Percentiles rank a stretch among this genome's conserved stretches.
Evolutionary conservation across 1,140 invertebrate genomes (phyloP).

Genomic region (Bilobella aurantiaca): DNA sequence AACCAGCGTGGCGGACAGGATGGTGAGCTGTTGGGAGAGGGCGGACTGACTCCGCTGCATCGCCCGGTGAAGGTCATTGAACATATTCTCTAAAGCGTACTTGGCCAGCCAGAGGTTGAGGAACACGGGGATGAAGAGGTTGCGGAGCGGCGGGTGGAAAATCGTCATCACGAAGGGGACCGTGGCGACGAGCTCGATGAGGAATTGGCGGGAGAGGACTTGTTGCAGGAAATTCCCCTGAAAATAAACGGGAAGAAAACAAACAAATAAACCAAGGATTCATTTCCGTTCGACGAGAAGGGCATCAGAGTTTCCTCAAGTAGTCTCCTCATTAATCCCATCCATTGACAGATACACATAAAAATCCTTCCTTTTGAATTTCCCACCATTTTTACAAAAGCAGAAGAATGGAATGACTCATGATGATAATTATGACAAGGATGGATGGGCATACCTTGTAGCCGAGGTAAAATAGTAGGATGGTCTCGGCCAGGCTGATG

Average conservation of each 20-base stretch:
- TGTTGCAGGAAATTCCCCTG: conserved; percentile 95
- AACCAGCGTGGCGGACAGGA: conserved; percentile 83
- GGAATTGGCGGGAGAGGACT: conserved; percentile 85
- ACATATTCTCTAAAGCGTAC: conserved; percentile 93
- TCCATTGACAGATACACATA: too few species aligned
- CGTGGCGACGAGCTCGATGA: conserved; percentile 88
- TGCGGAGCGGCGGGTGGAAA: conserved; percentile 73
- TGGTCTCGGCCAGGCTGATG: conserved; percentile 80
- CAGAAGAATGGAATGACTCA: not conserved
- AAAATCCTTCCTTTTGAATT: too few species aligned
- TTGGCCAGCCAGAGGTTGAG: conserved; percentile 97
- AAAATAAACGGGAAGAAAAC: conserved; percentile 43
- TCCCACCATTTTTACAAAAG: too few species aligned
- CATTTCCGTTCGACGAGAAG: too few species aligned
- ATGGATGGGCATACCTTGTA: conserved; percentile 90
- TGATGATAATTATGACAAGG: too few species aligned
- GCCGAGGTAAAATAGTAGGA: conserved; percentile 86
- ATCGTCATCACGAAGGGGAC: conserved; percentile 87
- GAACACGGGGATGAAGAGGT: conserved; percentile 93
- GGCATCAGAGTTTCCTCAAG: too few species aligned
- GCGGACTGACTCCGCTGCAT: conserved; percentile 97
- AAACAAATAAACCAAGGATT: too few species aligned
- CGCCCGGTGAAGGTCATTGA: conserved; percentile 90
- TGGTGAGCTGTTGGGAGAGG: conserved; percentile 88
- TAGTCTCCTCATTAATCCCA: too few species aligned